Evolutionary conservation across 2,797 vertebrate species (phyloP).

Genomic region (Galagoides demidoff): DNA sequence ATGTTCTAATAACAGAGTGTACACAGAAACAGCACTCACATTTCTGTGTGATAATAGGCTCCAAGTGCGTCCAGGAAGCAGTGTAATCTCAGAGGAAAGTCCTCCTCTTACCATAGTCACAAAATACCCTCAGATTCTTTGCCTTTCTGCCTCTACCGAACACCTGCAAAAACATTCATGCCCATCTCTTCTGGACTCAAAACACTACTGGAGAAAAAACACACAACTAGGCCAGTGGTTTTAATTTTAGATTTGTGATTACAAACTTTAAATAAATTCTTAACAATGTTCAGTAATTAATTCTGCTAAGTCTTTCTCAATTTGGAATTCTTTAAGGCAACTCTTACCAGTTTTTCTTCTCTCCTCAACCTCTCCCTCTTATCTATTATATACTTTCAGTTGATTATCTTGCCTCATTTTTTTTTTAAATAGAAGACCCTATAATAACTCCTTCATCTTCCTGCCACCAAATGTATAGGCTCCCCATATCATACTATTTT

Average conservation of each 20-base stretch:
- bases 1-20: background rate
- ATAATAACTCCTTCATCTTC: background rate
- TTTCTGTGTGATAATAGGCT: background rate
- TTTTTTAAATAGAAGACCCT: background rate
- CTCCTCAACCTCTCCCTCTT: background rate
- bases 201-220: background rate
- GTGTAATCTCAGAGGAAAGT: background rate
- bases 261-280: background rate
- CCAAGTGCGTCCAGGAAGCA: background rate
- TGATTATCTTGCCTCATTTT: background rate
- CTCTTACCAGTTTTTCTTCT: background rate
- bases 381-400: background rate
- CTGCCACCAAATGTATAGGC: background rate
- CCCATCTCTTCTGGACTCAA: background rate
- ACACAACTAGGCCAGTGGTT: background rate
- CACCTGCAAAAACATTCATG: background rate
- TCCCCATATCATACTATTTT: background rate
- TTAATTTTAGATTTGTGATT: conserved; percentile 23
- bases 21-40: background rate
- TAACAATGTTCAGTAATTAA: background rate
- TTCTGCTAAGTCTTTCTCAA: background rate
- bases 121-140: background rate
- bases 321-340: background rate
- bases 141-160: background rate
- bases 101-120: background rate